Base-by-base conservation (phyloP, 30 jellyfish, hydroid and myxozoan species). In the Cassiopea andromeda region DNA sequence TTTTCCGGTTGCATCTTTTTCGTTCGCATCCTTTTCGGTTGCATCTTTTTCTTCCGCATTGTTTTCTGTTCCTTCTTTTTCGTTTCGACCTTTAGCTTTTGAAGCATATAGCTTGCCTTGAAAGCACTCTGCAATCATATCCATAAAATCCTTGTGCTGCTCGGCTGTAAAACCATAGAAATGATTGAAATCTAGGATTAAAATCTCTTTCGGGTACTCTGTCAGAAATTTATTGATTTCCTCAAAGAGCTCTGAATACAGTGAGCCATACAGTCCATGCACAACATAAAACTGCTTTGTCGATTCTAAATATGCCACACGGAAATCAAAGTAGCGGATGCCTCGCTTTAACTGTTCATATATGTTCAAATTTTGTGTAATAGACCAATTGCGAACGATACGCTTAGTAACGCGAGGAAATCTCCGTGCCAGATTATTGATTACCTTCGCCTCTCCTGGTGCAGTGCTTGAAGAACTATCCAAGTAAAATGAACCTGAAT, bases 231-330 rank as follows among this genome's bases (percentile, higher is more conserved):
- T 83, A 17, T 78, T 70, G 50, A 94, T 44, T 59, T 89, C 94
- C 44, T 68, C 69, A 49, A 94, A 85, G 46, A 94, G 14, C 27
- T 69, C 80, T 18, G 61, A 69, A 46, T 84, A 71, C 12, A 89
- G 9, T 49, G n/a, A 73, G 2, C 98, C 98, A 72, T 89, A 94
- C 72, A 89, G 80, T 44, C 98, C 98, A 85, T 94, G 98, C 69
- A 94, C 95, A 70, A 91, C 60, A 61, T 81, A 74, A 84, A 78
- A 78, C 44, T 89, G 92, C 15, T 94, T 88, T 48, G 87, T 49
- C 47, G 85, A 15, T 69, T 57, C 71, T 9, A 64, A 77, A 83
- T 78, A 94, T 1, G 96, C 98, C 18, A 73, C 94, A 13, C 98
- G 94, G 75, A 94, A 59, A 80, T 94, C 98, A 47, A 94, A 80